Conservation (phyloP, 1,140 invertebrate genomes). For the Drosophila albomicans region DNA sequence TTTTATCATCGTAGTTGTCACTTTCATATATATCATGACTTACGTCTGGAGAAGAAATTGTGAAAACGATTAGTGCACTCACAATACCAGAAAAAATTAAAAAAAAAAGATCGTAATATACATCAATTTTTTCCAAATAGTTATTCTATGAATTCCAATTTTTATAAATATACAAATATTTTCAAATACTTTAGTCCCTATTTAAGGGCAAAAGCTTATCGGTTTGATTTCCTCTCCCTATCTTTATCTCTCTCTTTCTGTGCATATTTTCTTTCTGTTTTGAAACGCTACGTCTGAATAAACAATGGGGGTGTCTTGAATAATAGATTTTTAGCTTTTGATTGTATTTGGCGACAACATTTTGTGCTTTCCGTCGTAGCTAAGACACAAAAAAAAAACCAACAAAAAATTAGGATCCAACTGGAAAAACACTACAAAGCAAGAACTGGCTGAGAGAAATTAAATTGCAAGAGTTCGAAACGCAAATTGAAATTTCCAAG, state of each 20-base stretch:
- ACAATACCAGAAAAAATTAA: no score
- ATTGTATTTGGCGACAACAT: conserved; percentile 67
- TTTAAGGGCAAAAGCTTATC: conserved; percentile 3
- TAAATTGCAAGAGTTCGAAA: conserved; percentile 42
- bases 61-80: no score
- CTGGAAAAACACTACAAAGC: conserved; percentile 57
- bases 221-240: background rate
- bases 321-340: conserved; percentile 80
- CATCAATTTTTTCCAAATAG: no score
- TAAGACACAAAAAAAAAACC: conserved; percentile 7
- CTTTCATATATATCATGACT: background rate
- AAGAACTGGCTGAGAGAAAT: conserved; percentile 14
- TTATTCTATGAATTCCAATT: background rate
- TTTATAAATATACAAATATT: background rate
- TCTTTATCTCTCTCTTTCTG: background rate
- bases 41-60: background rate
- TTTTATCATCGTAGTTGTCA: background rate
- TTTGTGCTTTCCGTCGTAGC: conserved; percentile 37
- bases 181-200: background rate
- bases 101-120: no score
- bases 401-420: conserved; percentile 34
- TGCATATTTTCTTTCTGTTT: conserved; percentile 2
- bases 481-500: conserved; percentile 64
- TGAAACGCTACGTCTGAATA: conserved; percentile 55
- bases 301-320: conserved; percentile 68